Conservation (phyloP, 2,113 vertebrate species). For the Dasyornis broadbenti region DNA sequence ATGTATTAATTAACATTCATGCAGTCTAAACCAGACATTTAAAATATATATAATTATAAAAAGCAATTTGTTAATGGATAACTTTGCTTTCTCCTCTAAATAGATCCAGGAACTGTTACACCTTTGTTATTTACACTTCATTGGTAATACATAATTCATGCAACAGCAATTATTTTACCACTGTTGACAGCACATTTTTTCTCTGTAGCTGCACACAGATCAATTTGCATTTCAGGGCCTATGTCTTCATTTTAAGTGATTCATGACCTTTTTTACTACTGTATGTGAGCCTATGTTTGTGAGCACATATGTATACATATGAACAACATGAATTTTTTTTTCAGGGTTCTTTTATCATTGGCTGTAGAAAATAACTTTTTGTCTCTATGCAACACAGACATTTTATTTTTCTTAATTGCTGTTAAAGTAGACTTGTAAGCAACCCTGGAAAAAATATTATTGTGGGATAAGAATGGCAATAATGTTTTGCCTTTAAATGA, state of each 20-base stretch:
- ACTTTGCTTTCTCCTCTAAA: conserved; percentile 5
- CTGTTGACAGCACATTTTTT: not conserved
- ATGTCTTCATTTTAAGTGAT: not conserved
- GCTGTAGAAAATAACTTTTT: not conserved
- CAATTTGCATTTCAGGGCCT: not conserved
- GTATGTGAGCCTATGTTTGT: not conserved
- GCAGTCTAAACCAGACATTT: not conserved
- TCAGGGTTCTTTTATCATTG: not conserved
- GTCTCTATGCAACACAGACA: not conserved
- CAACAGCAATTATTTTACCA: not conserved
- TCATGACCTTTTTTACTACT: not conserved
- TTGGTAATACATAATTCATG: not conserved
- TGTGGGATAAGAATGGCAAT: not conserved
- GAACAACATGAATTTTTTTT: not conserved
- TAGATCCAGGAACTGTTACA: not conserved
- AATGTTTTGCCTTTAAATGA: not conserved
- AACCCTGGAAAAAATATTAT: not conserved
- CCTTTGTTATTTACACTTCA: conserved; percentile 16
- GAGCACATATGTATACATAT: not conserved
- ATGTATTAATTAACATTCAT: not conserved
- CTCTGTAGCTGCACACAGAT: not conserved
- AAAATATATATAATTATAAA: conserved; percentile 5
- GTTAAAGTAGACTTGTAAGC: not conserved
- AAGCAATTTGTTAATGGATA: conserved; percentile 4
- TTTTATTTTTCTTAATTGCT: not conserved